Percentiles rank a stretch among this genome's conserved stretches.
Conservation (phyloP, 2,797 vertebrate species). For the Astyanax mexicanus region DNA sequence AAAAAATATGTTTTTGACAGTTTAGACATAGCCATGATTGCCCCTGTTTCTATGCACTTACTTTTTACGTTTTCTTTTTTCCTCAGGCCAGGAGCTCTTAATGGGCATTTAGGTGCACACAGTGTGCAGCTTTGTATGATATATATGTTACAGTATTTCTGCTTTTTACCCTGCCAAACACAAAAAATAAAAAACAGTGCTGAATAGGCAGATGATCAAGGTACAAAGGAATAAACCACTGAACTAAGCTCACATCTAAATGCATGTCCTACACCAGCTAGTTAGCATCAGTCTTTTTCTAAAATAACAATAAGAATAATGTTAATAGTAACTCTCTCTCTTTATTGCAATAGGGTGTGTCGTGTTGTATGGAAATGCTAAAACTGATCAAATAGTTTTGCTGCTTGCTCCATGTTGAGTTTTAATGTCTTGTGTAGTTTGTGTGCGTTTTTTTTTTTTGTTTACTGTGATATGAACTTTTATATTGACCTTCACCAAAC, state of each 20-base stretch:
- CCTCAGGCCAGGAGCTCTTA: not conserved
- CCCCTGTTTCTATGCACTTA: not conserved
- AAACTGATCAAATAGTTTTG: not conserved
- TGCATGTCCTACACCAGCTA: not conserved
- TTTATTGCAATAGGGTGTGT: not conserved
- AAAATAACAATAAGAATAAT: too few relatives aligned
- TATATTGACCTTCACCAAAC: not conserved
- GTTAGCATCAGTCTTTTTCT: not conserved
- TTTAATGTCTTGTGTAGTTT: not conserved
- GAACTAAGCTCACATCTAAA: not conserved
- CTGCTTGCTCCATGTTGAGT: not conserved
- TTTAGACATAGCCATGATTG: too few relatives aligned
- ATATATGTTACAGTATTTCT: not conserved
- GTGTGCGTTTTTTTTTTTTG: too few relatives aligned
- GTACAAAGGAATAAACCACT: not conserved
- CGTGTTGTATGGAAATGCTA: not conserved
- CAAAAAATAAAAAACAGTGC: not conserved
- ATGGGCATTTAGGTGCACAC: not conserved
- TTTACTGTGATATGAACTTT: constrained; percentile 1
- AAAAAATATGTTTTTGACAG: too few relatives aligned
- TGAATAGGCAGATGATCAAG: not conserved
- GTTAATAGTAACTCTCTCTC: too few relatives aligned
- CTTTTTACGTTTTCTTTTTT: too few relatives aligned
- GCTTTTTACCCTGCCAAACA: not conserved
- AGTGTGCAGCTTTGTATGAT: not conserved